phyloP scores from a whole-genome alignment of 2,888 invertebrate genomes.

The Mystacides longicornis region DNA sequence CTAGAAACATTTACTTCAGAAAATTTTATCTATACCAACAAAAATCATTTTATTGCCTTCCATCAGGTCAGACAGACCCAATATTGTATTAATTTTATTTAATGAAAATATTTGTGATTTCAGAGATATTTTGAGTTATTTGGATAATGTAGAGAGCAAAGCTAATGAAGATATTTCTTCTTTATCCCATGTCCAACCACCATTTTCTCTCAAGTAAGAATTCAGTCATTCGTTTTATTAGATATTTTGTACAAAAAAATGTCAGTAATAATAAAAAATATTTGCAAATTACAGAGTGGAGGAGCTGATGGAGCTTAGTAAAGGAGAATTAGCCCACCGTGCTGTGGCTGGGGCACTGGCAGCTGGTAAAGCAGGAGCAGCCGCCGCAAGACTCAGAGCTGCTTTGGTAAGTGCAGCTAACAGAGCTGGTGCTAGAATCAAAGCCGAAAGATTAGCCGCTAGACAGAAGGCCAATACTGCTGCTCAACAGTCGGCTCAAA shows the following conservation, averaged over 20 bases:
- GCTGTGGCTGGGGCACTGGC: slow-evolving; percentile 52
- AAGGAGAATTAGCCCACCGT: slow-evolving; percentile 54
- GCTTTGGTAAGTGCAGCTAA: slow-evolving; percentile 39
- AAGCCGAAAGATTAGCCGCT: slow-evolving; percentile 14
- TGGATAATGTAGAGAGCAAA: slow-evolving; percentile 57
- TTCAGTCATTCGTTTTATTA: slow-evolving; percentile 5
- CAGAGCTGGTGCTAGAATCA: slow-evolving; percentile 13
- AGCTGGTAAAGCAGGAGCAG: slow-evolving; percentile 54
- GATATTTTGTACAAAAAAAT: background rate
- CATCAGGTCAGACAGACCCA: too few relatives aligned
- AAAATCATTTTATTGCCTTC: too few relatives aligned
- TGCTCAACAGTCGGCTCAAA: slow-evolving; percentile 29
- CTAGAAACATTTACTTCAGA: too few relatives aligned
- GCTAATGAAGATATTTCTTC: slow-evolving; percentile 45
- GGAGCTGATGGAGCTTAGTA: slow-evolving; percentile 46
- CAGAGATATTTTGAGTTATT: slow-evolving; percentile 57
- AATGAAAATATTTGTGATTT: too few relatives aligned
- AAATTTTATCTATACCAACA: too few relatives aligned
- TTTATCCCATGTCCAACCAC: slow-evolving; percentile 39
- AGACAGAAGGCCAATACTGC: slow-evolving; percentile 17
- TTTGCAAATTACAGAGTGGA: slow-evolving; percentile 38
- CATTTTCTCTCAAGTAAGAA: slow-evolving; percentile 40
- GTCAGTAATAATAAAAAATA: background rate
- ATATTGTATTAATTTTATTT: too few relatives aligned
- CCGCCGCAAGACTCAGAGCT: slow-evolving; percentile 49